phyloP scores from a whole-genome alignment of 37 sponge, comb jelly and placozoan genomes.

The Haliclona indistincta region DNA sequence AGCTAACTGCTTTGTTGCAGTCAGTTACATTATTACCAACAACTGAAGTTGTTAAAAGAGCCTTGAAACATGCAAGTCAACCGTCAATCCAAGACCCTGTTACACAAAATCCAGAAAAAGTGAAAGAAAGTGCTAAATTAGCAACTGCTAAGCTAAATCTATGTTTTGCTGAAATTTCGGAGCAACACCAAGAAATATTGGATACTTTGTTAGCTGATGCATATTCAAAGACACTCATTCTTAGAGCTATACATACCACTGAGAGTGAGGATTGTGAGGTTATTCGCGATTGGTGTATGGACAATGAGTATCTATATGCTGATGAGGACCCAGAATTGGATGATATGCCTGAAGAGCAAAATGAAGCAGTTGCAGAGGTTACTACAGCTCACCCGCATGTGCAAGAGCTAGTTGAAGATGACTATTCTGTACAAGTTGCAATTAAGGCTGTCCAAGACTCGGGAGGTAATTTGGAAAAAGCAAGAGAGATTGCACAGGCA shows the following conservation, averaged over 20 bases:
- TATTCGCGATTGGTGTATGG: slow-evolving; percentile 26
- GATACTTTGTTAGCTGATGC: background rate
- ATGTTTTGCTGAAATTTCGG: slow-evolving; percentile 10
- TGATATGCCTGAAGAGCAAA: background rate
- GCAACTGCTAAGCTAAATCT: too few species aligned
- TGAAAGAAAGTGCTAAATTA: too few species aligned
- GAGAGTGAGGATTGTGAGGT: slow-evolving; percentile 24
- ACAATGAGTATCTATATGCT: slow-evolving; percentile 20
- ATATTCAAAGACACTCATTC: background rate
- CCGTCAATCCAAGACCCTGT: too few species aligned
- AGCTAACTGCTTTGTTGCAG: background rate
- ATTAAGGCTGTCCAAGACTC: slow-evolving; percentile 25
- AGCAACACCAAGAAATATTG: slow-evolving; percentile 10
- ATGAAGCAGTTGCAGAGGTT: background rate
- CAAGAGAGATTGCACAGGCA: slow-evolving; percentile 10
- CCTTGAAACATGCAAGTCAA: background rate
- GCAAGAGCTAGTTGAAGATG: slow-evolving; percentile 18
- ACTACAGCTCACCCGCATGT: slow-evolving; percentile 22
- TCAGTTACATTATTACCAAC: slow-evolving; percentile 5
- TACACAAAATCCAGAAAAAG: too few species aligned
- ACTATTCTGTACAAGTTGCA: slow-evolving; percentile 16
- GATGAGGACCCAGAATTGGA: background rate
- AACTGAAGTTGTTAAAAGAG: background rate
- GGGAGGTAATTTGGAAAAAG: background rate
- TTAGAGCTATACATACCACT: slow-evolving; percentile 29